Percentiles rank a stretch among this genome's conserved stretches.
phyloP scores from a whole-genome alignment of 1,140 invertebrate genomes.

The Chymomyza costata region DNA sequence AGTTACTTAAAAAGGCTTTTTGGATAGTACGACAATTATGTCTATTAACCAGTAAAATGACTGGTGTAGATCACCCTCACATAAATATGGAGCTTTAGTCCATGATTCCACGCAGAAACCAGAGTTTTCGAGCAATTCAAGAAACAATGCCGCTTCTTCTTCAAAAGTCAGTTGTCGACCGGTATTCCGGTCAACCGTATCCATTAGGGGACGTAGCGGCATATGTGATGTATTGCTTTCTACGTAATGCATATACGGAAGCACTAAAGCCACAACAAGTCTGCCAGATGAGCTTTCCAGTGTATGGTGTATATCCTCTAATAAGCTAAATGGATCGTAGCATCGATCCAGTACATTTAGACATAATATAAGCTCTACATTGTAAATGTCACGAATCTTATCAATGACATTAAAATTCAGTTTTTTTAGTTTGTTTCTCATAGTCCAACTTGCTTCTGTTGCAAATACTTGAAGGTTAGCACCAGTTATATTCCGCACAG shows the following conservation, averaged over 20 bases:
- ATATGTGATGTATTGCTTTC: slow-evolving; percentile 78
- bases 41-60: slow-evolving; percentile 93
- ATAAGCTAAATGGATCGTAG: slow-evolving; percentile 83
- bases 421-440: slow-evolving; percentile 82
- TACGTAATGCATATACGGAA: slow-evolving; percentile 92
- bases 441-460: slow-evolving; percentile 89
- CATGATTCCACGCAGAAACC: slow-evolving; percentile 86
- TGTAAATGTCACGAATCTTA: slow-evolving; percentile 50
- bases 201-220: slow-evolving; percentile 62
- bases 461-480: slow-evolving; percentile 84
- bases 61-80: slow-evolving; percentile 91
- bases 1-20: slow-evolving; percentile 34
- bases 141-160: slow-evolving; percentile 62
- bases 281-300: slow-evolving; percentile 83
- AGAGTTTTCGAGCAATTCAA: slow-evolving; percentile 68
- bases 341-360: slow-evolving; percentile 93
- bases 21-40: slow-evolving; percentile 83
- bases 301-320: slow-evolving; percentile 80
- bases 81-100: slow-evolving; percentile 93
- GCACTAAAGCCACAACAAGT: slow-evolving; percentile 86
- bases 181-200: slow-evolving; percentile 26
- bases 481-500: slow-evolving; percentile 41
- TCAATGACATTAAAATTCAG: slow-evolving; percentile 80
- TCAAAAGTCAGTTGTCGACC: slow-evolving; percentile 57
- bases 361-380: slow-evolving; percentile 82